A percentile compares a stretch with the other conserved stretches of the same genome.
These are phyloP conservation scores for Sander vitreus DNA, from an alignment of 2,113 vertebrate species.

Conservation along the genomic window DNA sequence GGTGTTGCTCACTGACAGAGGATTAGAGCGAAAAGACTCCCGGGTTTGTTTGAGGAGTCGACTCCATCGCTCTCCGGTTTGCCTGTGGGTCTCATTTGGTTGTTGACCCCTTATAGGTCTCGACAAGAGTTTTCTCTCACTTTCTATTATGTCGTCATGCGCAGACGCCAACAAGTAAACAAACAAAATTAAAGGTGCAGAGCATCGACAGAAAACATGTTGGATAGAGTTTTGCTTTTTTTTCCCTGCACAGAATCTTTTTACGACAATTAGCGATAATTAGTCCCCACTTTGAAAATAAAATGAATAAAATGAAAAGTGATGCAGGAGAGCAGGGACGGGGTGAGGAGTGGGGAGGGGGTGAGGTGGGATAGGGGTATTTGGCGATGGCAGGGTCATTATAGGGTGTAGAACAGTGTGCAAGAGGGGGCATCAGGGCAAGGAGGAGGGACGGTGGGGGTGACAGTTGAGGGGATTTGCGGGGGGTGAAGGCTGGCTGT, in stretches of 20 bases:
- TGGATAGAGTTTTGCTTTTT: background rate
- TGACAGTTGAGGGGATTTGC: slow-evolving; percentile 75
- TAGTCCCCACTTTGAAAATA: slow-evolving; percentile 60
- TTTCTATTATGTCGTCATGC: slow-evolving; percentile 25
- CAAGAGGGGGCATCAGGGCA: slow-evolving; percentile 60
- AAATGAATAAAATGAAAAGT: slow-evolving; percentile 70
- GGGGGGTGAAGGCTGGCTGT: slow-evolving; percentile 60
- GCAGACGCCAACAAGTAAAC: slow-evolving; percentile 13
- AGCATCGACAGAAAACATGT: background rate
- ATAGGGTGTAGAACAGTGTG: slow-evolving; percentile 59
- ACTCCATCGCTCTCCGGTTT: slow-evolving; percentile 30
- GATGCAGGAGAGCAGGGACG: slow-evolving; percentile 8
- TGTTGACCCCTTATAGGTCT: slow-evolving; percentile 51
- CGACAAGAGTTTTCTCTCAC: slow-evolving; percentile 32
- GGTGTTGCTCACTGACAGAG: slow-evolving; percentile 49
- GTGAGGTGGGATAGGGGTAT: slow-evolving; percentile 56
- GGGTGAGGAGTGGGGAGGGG: slow-evolving; percentile 31
- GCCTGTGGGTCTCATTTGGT: slow-evolving; percentile 41
- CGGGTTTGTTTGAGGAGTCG: slow-evolving; percentile 33
- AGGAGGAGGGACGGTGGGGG: slow-evolving; percentile 75
- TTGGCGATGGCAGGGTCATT: slow-evolving; percentile 70
- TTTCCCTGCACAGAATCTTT: background rate
- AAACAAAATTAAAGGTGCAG: slow-evolving; percentile 7
- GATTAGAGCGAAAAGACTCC: slow-evolving; percentile 41
- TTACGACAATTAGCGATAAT: slow-evolving; percentile 53